A percentile compares a stretch with the other conserved stretches of the same genome.
Conservation (phyloP, 2,113 vertebrate species). For the Halcyon senegalensis region DNA sequence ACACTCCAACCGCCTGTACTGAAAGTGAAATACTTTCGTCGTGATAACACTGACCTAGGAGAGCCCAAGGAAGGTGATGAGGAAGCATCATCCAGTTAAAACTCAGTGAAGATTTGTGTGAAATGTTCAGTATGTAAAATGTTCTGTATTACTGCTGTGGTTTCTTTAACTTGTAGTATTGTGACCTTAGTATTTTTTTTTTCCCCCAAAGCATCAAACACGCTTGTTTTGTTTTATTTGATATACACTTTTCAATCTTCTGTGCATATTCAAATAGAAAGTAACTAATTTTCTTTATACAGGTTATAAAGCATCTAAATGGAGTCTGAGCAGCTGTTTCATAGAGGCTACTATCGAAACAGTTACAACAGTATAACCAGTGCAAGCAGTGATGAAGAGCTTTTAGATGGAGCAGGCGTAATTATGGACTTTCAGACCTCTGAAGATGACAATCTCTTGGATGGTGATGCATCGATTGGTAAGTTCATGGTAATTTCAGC, state of each 20-base stretch:
- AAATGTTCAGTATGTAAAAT: background rate
- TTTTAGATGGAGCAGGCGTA: constrained; percentile 94
- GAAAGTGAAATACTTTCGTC: background rate
- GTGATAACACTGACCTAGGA: background rate
- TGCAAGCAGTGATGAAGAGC: constrained; percentile 97
- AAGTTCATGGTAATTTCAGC: constrained; percentile 52
- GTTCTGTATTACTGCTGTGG: background rate
- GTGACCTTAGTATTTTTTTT: background rate
- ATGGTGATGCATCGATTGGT: constrained; percentile 94
- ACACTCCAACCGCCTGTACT: background rate
- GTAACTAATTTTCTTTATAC: background rate
- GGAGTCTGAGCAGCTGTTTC: constrained; percentile 99
- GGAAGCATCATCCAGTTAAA: background rate
- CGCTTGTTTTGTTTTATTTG: background rate
- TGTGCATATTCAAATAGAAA: background rate
- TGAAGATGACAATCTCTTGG: constrained; percentile 98
- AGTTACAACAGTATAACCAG: constrained; percentile 99
- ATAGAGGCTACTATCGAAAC: constrained; percentile 94
- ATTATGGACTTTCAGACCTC: constrained; percentile 99
- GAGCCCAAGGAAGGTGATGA: background rate
- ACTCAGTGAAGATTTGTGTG: background rate
- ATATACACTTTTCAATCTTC: background rate
- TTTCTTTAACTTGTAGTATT: background rate
- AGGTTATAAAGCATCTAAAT: constrained; percentile 92
- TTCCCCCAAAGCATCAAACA: background rate